A percentile compares a stretch with the other conserved stretches of the same genome.
These are phyloP conservation scores for Drosophila pseudoananassae DNA, from an alignment of 1,140 invertebrate species.

Conservation along the genomic window DNA sequence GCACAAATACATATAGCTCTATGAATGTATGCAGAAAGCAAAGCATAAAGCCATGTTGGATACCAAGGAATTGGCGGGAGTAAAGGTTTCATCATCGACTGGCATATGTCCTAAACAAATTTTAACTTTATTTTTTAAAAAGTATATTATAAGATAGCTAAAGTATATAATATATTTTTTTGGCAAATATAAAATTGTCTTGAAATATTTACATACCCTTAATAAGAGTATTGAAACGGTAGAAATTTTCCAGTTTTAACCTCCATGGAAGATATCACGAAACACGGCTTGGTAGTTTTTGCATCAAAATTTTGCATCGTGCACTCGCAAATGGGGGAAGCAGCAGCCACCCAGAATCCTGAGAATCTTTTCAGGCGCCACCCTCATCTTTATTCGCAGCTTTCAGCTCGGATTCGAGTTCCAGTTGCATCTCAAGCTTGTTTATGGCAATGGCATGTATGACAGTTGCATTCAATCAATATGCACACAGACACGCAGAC, in stretches of 20 bases:
- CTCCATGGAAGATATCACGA: constrained; percentile 11
- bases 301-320: constrained; percentile 47
- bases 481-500: constrained; percentile 43
- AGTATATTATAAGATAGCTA: no score
- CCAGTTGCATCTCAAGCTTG: constrained; percentile 44
- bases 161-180: no score
- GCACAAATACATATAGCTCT: constrained; percentile 1
- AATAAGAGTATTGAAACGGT: constrained; percentile 13
- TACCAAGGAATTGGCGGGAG: neutral
- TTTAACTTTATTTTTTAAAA: neutral
- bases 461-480: constrained; percentile 76
- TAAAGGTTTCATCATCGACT: neutral
- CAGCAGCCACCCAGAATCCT: neutral
- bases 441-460: constrained; percentile 73
- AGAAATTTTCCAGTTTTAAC: constrained; percentile 24
- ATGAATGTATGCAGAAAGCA: constrained; percentile 4
- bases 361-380: constrained; percentile 5
- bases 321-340: constrained; percentile 3
- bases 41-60: constrained; percentile 2
- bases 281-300: constrained; percentile 47
- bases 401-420: constrained; percentile 13
- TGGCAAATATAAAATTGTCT: neutral
- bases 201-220: neutral
- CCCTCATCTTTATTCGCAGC: neutral
- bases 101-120: neutral